phyloP scores from a whole-genome alignment of 2,888 invertebrate genomes.

The Pasiphila rectangulata region DNA sequence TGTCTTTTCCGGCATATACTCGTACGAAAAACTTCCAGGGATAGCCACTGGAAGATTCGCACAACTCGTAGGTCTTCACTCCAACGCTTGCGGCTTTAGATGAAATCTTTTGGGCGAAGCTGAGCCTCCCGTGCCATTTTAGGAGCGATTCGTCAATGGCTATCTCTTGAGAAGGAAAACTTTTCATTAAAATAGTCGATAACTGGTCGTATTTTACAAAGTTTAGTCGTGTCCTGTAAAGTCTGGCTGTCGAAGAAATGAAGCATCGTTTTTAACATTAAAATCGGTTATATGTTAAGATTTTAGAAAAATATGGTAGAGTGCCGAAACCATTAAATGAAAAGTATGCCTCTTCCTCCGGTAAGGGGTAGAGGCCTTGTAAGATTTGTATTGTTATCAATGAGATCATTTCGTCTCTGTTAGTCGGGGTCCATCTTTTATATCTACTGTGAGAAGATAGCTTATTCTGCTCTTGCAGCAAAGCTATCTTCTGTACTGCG shows the following conservation, averaged over 20 bases:
- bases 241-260: conserved; percentile 25
- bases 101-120: no score
- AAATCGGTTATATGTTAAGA: conserved; percentile 6
- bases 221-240: conserved; percentile 9
- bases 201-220: conserved; percentile 3
- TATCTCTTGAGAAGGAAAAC: no score
- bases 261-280: conserved; percentile 16
- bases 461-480: neutral
- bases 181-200: no score
- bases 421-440: conserved; percentile 1
- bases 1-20: no score
- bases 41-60: neutral
- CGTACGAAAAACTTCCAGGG: no score
- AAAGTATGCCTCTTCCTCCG: conserved; percentile 5
- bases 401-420: conserved; percentile 1
- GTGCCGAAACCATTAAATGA: conserved; percentile 3
- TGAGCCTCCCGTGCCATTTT: no score
- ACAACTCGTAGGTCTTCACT: neutral
- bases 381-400: neutral
- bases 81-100: neutral
- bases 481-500: conserved; percentile 9
- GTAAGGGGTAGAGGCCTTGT: conserved; percentile 3
- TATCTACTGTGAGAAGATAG: neutral
- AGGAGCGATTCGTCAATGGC: no score
- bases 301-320: neutral